phyloP scores from a whole-genome alignment of 2,888 invertebrate genomes.

The Philaethria dido region DNA sequence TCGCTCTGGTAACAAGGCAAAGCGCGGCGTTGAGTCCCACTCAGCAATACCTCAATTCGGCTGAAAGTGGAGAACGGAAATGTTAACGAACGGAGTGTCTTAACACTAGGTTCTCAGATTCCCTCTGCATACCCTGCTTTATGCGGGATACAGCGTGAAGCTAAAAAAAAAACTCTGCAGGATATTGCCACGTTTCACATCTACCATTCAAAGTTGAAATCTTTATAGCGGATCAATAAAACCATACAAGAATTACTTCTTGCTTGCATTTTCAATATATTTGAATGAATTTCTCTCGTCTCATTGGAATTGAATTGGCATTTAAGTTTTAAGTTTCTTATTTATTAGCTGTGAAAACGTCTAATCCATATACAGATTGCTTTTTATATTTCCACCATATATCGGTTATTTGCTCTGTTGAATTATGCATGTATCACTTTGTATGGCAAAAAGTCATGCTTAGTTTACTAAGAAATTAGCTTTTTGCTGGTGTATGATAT shows the following conservation, averaged over 20 bases:
- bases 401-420: conserved; percentile 34
- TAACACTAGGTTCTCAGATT: too few relatives aligned
- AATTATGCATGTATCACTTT: conserved; percentile 29
- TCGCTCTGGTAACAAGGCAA: too few relatives aligned
- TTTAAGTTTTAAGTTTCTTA: conserved; percentile 51
- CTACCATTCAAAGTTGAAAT: conserved; percentile 28
- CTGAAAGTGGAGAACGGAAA: too few relatives aligned
- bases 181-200: conserved; percentile 12
- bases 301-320: conserved; percentile 73
- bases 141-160: too few relatives aligned
- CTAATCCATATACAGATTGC: conserved; percentile 33
- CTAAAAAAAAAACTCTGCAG: background rate
- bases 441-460: conserved; percentile 5
- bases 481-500: conserved; percentile 12
- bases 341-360: conserved; percentile 44
- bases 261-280: conserved; percentile 51
- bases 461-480: conserved; percentile 18
- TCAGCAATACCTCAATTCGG: too few relatives aligned
- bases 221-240: conserved; percentile 50
- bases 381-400: conserved; percentile 25
- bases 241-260: conserved; percentile 47
- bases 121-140: too few relatives aligned
- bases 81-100: too few relatives aligned
- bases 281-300: conserved; percentile 59
- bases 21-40: too few relatives aligned